Evolutionary conservation across 2,797 vertebrate species (phyloP), one percentile per base, ranked within the genome.

Genomic region (Alca torda): DNA sequence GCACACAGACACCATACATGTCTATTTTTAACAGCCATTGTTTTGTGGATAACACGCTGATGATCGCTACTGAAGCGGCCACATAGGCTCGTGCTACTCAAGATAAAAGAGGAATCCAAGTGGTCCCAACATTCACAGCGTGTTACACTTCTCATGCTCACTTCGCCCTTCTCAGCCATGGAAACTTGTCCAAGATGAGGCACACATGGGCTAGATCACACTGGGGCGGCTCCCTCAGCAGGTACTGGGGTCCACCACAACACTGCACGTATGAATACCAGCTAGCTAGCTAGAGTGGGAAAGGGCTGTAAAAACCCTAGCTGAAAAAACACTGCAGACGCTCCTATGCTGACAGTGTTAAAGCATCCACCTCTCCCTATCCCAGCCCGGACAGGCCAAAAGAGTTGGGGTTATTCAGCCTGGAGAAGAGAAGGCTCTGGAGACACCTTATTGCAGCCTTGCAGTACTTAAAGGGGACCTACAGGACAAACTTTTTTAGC

Each of bases 1-100:
- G 31, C 35, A 56, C 13, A 81, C 13, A 75, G 16, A 21, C 26
- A n/a, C 5, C 11, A 78, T 7, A 39, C 11, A 16, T 0, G 0
- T 19, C 5, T 11, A 10, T 33, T 90, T 84, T 65, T 43, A 63
- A 76, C 64, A 76, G 43, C 33, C 31, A 50, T 3, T 77, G 43
- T 33, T 83, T 41, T n/a, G 48, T 79, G 45, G n/a, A 5, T 60
- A 79, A 53, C 14, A 15, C 0, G 0, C 25, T 51, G n/a, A 73
- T 11, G 11, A 78, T 35, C 2, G 1, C 60, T 39, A 13, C 41
- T 48, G 73, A 81, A 74, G 25, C 1, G 70, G 56, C 25, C 46
- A 73, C 10, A 39, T 1, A 81, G 63, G 33, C 39, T 39, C 21
- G 16, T 4, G 15, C 33, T 45, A 61, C 16, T 70, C 9, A 4